These are phyloP conservation scores for Chironomus striatipennis DNA, from an alignment of 1,140 invertebrate genomes.

Conservation along the genomic window DNA sequence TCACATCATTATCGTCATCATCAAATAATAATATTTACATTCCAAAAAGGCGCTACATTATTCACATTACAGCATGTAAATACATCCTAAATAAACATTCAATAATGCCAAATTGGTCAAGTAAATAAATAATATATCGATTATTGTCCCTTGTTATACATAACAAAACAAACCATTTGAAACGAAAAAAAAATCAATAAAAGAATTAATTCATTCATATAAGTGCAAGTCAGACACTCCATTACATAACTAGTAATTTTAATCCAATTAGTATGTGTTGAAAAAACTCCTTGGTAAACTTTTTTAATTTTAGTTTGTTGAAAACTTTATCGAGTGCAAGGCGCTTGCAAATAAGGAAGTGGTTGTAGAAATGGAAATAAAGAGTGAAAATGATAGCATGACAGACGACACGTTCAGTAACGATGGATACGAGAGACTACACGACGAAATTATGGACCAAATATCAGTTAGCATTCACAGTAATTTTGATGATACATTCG, in stretches of 20 bases:
- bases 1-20: no score
- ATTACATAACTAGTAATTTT: background rate
- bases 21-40: no score
- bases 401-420: background rate
- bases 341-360: no score
- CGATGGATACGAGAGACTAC: background rate
- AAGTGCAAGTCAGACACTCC: background rate
- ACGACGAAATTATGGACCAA: background rate
- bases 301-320: background rate
- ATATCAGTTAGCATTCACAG: slow-evolving; percentile 8
- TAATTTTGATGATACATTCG: background rate
- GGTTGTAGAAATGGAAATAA: no score
- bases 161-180: background rate
- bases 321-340: background rate
- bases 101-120: no score
- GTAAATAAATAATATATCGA: no score
- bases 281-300: background rate
- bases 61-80: no score
- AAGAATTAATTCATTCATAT: slow-evolving; percentile 3
- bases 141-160: no score
- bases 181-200: slow-evolving; percentile 7
- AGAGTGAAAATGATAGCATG: no score
- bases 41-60: no score
- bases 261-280: background rate
- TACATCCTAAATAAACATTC: no score